These are phyloP conservation scores for Xiphophorus couchianus DNA, from an alignment of 2,113 vertebrate genomes.

Conservation along the genomic window DNA sequence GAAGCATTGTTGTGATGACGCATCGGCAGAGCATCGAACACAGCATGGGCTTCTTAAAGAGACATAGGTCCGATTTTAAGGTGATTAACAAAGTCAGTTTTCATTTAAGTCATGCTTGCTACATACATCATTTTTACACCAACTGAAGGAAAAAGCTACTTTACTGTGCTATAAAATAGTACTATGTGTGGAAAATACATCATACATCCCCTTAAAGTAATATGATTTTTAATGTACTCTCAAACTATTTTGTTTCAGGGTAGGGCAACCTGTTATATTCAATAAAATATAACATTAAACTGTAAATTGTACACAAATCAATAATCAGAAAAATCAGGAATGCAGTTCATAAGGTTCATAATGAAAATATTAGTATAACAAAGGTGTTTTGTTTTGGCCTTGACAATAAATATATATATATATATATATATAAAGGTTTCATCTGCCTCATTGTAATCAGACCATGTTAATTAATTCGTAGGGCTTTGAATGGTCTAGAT, in stretches of 20 bases:
- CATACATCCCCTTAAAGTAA: no score
- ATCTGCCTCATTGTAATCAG: constrained; percentile 64
- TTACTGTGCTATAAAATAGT: no score
- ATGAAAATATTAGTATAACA: neutral
- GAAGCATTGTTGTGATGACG: no score
- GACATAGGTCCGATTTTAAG: no score
- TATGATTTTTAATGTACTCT: neutral
- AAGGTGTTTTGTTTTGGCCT: constrained; percentile 15
- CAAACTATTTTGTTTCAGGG: neutral
- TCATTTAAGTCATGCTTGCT: no score
- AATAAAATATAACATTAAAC: neutral
- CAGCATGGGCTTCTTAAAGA: no score
- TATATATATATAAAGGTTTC: neutral
- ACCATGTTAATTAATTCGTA: constrained; percentile 74
- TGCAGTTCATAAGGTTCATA: neutral
- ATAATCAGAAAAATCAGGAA: neutral
- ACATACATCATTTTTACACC: no score
- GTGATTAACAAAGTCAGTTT: no score
- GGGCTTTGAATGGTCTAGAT: constrained; percentile 55
- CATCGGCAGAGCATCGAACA: no score
- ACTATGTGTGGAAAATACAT: no score
- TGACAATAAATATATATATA: constrained; percentile 24
- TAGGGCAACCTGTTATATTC: neutral
- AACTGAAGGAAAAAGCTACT: no score
- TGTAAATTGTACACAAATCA: neutral